Percentiles rank a stretch among this genome's conserved stretches.
These are phyloP conservation scores for Grus americana DNA, from an alignment of 2,113 vertebrate species.

Conservation along the genomic window DNA sequence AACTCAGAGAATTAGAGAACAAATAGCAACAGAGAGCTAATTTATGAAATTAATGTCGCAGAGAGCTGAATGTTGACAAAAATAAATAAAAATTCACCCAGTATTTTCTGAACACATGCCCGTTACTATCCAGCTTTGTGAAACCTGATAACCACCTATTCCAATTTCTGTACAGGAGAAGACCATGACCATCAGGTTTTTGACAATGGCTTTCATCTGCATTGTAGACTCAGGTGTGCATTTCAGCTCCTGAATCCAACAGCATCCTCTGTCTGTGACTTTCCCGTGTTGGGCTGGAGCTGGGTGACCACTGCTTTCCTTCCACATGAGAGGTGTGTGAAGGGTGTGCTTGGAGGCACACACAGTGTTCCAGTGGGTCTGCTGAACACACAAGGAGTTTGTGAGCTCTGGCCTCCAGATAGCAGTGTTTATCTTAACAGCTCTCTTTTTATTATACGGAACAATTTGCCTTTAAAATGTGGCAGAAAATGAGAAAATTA, in stretches of 20 bases:
- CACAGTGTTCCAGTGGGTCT: background rate
- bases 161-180: background rate
- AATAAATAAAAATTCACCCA: background rate
- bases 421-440: background rate
- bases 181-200: background rate
- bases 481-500: background rate
- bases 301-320: background rate
- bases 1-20: background rate
- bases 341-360: background rate
- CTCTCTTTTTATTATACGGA: background rate
- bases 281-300: background rate
- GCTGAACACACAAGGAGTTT: background rate
- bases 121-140: background rate
- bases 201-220: background rate
- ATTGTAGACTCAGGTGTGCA: background rate
- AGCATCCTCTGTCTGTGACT: accelerated
- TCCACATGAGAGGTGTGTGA: background rate
- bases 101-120: background rate
- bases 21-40: background rate
- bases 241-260: background rate
- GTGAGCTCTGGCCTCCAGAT: background rate
- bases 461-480: background rate
- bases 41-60: background rate
- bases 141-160: background rate
- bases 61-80: background rate